phyloP scores from a whole-genome alignment of 2,888 invertebrate genomes.

The Tetragonula carbonaria region DNA sequence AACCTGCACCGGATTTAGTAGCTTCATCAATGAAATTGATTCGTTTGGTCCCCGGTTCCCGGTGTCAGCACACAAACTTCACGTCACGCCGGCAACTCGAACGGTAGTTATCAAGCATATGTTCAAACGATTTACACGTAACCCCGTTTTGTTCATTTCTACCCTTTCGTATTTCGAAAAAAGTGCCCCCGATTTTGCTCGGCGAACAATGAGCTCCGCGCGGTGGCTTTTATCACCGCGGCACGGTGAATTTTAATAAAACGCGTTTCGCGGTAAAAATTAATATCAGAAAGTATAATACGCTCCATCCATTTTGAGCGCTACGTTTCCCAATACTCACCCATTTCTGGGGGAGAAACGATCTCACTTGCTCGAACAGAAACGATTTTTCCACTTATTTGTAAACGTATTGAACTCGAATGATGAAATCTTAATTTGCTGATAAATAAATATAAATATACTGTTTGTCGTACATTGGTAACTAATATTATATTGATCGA shows the following conservation, averaged over 20 bases:
- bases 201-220: neutral
- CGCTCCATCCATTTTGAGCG: neutral
- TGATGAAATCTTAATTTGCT: too few species aligned
- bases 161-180: neutral
- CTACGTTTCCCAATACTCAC: too few species aligned
- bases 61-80: conserved; percentile 33
- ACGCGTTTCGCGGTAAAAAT: too few species aligned
- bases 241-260: too few species aligned
- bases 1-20: conserved; percentile 78
- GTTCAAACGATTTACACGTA: conserved; percentile 46
- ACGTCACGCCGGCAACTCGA: conserved; percentile 22
- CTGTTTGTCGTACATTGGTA: too few species aligned
- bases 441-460: too few species aligned
- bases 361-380: too few species aligned
- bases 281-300: neutral
- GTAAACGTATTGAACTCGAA: too few species aligned
- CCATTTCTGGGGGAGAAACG: too few species aligned
- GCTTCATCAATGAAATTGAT: conserved; percentile 82
- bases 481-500: too few species aligned
- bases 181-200: neutral
- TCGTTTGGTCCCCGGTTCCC: conserved; percentile 63
- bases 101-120: conserved; percentile 48
- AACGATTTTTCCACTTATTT: too few species aligned
- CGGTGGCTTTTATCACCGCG: neutral
- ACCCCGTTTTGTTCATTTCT: conserved; percentile 5